Evolutionary conservation across 2,888 invertebrate species (phyloP).

Genomic region (Parnassius orleans): DNA sequence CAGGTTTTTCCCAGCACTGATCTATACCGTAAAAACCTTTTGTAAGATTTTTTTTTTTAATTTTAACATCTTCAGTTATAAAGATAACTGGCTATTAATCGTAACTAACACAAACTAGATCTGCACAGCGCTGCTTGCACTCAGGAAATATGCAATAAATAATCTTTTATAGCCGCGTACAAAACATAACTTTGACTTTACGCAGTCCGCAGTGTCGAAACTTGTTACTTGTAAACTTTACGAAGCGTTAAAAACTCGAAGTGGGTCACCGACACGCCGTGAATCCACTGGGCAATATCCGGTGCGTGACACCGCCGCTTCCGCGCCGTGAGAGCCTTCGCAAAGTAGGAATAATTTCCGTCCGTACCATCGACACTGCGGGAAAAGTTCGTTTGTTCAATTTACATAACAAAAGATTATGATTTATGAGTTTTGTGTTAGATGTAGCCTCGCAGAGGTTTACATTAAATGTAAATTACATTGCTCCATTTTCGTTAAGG

Average conservation of each 20-base stretch:
- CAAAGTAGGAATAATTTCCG: conserved; percentile 11
- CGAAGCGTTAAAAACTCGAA: conserved; percentile 7
- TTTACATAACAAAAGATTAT: conserved; percentile 18
- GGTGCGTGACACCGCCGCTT: conserved; percentile 23
- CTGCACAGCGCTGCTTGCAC: no score
- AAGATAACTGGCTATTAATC: no score
- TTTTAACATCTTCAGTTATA: no score
- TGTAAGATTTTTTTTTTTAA: no score
- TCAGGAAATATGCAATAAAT: neutral
- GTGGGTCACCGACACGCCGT: conserved; percentile 14
- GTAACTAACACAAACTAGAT: no score
- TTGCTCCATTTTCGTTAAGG: conserved; percentile 1
- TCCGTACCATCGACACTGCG: conserved; percentile 1
- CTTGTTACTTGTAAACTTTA: conserved; percentile 13
- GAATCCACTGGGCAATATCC: conserved; percentile 22
- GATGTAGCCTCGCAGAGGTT: neutral
- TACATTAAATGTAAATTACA: neutral
- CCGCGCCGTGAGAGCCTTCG: conserved; percentile 14
- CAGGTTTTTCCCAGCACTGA: no score
- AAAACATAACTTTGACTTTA: neutral
- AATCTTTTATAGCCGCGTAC: neutral
- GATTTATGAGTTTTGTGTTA: conserved; percentile 1
- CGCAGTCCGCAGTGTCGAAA: neutral
- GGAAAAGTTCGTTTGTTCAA: conserved; percentile 22
- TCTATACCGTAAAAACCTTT: no score